phyloP scores from a whole-genome alignment of 2,797 vertebrate species.

The Macroramphosus scolopax region DNA sequence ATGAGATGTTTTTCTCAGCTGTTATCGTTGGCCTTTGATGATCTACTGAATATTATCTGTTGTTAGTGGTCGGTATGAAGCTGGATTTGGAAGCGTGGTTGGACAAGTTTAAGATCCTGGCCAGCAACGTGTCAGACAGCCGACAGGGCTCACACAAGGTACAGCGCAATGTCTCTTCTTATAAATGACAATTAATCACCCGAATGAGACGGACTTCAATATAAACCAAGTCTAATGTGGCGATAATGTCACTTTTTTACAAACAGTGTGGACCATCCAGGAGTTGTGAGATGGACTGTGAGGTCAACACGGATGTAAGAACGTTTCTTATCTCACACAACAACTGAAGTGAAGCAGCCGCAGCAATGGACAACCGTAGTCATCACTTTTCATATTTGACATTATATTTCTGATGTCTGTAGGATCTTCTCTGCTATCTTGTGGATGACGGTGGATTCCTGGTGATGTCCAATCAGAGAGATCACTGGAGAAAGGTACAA shows the following conservation, averaged over 20 bases:
- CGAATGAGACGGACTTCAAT: too few species aligned
- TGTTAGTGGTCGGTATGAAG: conserved; percentile 93
- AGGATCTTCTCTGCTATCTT: conserved; percentile 96
- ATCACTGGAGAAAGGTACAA: conserved; percentile 92
- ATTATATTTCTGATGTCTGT: conserved; percentile 4
- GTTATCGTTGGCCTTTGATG: too few species aligned
- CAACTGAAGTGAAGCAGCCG: not conserved
- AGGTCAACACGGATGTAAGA: conserved; percentile 94
- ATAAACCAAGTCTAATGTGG: not conserved
- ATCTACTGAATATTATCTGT: conserved; percentile 7
- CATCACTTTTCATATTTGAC: not conserved
- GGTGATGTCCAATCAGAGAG: conserved; percentile 97
- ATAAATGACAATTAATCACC: not conserved
- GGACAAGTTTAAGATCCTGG: conserved; percentile 98
- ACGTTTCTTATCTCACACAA: conserved; percentile 6
- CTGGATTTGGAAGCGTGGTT: conserved; percentile 97
- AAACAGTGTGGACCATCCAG: conserved; percentile 91
- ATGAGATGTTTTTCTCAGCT: too few species aligned
- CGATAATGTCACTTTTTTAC: conserved; percentile 2
- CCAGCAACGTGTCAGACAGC: conserved; percentile 93
- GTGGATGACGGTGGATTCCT: conserved; percentile 97
- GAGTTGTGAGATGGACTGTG: conserved; percentile 99
- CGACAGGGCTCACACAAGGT: conserved; percentile 88
- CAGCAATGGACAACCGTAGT: too few species aligned
- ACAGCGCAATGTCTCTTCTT: not conserved